These are phyloP conservation scores for Microtus ochrogaster DNA, from an alignment of 2,113 vertebrate species.

Conservation along the genomic window DNA sequence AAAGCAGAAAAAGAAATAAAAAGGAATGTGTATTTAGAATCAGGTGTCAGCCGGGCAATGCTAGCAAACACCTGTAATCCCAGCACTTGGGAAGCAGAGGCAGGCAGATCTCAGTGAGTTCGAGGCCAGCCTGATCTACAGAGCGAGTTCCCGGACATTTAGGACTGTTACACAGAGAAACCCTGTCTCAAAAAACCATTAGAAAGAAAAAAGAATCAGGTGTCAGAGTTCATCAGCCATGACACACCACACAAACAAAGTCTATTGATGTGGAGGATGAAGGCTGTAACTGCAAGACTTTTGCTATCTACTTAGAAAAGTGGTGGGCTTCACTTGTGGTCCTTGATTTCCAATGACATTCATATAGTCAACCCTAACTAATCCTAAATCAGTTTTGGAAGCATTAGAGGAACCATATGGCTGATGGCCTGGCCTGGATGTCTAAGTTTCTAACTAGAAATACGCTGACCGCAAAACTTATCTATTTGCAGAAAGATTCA, in stretches of 20 bases:
- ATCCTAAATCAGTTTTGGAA: conserved; percentile 34
- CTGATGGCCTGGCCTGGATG: neutral
- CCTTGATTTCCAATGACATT: conserved; percentile 8
- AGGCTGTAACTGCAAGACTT: neutral
- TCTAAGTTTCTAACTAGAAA: neutral
- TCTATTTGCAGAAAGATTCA: conserved; percentile 27
- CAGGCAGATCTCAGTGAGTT: too few relatives aligned
- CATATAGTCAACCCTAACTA: neutral
- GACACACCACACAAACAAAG: neutral
- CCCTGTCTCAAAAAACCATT: too few relatives aligned
- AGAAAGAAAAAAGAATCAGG: neutral
- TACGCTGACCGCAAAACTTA: neutral
- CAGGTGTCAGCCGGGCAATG: neutral
- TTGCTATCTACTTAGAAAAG: neutral
- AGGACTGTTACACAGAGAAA: too few relatives aligned
- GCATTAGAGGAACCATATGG: neutral
- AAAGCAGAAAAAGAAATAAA: neutral
- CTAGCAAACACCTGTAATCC: too few relatives aligned
- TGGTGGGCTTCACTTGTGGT: conserved; percentile 6
- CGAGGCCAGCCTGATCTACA: too few relatives aligned
- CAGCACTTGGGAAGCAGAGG: too few relatives aligned
- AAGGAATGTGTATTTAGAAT: conserved; percentile 22
- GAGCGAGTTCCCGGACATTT: too few relatives aligned
- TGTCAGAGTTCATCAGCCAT: neutral
- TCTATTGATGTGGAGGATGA: neutral